Percentiles rank a stretch among this genome's conserved stretches.
Conservation (phyloP, 2,888 invertebrate species). For the Rhaphigaster nebulosa region DNA sequence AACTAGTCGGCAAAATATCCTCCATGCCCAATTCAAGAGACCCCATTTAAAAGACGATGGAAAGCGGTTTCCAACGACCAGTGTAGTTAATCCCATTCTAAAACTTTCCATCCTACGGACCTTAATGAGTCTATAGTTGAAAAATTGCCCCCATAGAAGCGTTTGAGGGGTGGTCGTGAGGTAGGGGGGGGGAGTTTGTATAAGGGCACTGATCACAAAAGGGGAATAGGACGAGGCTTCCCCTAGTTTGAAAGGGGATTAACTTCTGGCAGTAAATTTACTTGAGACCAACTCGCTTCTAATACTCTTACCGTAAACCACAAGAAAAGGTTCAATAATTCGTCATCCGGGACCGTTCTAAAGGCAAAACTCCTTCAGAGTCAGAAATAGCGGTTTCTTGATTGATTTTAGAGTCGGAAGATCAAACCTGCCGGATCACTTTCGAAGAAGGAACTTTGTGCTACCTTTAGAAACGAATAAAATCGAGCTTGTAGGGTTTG, state of each 20-base stretch:
- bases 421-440: not conserved
- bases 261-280: constrained; percentile 53
- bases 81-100: constrained; percentile 29
- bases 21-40: not conserved
- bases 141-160: constrained; percentile 4
- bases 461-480: not conserved
- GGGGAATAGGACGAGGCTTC: constrained; percentile 28
- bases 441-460: not conserved
- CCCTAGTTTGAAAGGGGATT: constrained; percentile 50
- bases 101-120: not conserved
- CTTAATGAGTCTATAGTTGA: constrained; percentile 6
- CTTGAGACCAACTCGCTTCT: not conserved
- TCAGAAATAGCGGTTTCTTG: not conserved
- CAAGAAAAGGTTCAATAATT: constrained; percentile 44
- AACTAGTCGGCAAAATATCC: not conserved
- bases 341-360: not conserved
- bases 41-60: not conserved
- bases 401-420: not conserved
- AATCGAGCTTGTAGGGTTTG: not conserved
- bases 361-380: not conserved
- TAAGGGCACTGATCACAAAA: constrained; percentile 49
- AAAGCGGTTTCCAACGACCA: constrained; percentile 20
- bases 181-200: not conserved
- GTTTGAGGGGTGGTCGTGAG: not conserved
- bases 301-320: constrained; percentile 41